These are phyloP conservation scores for Drosophila obscura DNA, from an alignment of 1,140 invertebrate genomes.

Conservation along the genomic window DNA sequence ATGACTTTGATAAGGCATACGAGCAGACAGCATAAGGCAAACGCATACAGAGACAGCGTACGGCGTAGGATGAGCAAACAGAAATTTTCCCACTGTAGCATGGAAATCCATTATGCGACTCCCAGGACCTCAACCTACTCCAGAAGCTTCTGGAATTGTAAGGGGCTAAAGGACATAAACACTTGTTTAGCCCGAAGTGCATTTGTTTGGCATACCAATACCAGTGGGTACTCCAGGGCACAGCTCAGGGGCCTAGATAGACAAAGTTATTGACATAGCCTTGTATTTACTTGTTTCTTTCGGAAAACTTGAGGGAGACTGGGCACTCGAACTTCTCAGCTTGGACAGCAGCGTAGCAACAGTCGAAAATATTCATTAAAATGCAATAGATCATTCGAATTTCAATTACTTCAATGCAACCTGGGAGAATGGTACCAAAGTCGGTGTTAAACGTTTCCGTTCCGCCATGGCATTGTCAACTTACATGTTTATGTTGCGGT, in stretches of 20 bases:
- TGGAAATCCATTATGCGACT: no score
- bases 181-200: constrained; percentile 53
- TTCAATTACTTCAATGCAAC: constrained; percentile 58
- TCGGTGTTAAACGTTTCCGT: constrained; percentile 34
- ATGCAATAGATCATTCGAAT: constrained; percentile 50
- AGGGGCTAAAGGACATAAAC: constrained; percentile 40
- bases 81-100: constrained; percentile 15
- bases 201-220: constrained; percentile 37
- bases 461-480: not conserved
- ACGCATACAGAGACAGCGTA: no score
- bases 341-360: constrained; percentile 17
- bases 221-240: not conserved
- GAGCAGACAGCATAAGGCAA: no score
- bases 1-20: constrained; percentile 11
- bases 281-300: not conserved
- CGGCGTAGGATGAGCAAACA: constrained; percentile 7
- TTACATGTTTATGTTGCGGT: not conserved
- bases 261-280: constrained; percentile 42
- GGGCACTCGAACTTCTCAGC: constrained; percentile 20
- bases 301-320: not conserved
- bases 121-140: no score
- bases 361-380: constrained; percentile 64
- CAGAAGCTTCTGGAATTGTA: not conserved
- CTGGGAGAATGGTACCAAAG: constrained; percentile 50
- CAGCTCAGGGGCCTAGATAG: constrained; percentile 21